Percentiles rank a stretch among this genome's conserved stretches.
These are phyloP conservation scores for Falco naumanni DNA, from an alignment of 2,797 vertebrate genomes.

Conservation along the genomic window DNA sequence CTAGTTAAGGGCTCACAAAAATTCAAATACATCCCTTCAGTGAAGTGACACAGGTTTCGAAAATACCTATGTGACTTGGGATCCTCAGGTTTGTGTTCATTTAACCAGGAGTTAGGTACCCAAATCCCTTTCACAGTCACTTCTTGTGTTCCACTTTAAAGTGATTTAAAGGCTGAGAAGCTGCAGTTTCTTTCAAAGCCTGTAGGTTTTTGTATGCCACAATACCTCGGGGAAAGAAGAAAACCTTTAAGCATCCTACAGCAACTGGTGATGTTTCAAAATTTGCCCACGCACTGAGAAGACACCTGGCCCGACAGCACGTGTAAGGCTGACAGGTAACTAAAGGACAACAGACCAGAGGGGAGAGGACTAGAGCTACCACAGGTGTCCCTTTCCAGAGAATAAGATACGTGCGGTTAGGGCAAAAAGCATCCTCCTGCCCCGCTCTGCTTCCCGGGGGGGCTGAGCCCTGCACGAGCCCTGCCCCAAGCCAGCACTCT, in stretches of 20 bases:
- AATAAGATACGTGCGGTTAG: fast-evolving
- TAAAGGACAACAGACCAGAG: neutral
- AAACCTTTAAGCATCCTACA: neutral
- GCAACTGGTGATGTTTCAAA: fast-evolving
- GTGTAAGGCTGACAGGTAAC: fast-evolving
- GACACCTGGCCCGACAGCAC: neutral
- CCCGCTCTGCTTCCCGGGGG: neutral
- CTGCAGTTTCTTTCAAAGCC: neutral
- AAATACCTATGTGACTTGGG: fast-evolving
- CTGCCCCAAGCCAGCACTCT: neutral
- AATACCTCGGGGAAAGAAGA: neutral
- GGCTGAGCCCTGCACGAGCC: neutral
- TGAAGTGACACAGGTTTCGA: neutral
- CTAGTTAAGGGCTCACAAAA: neutral
- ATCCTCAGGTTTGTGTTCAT: too few relatives aligned
- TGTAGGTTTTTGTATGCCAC: neutral
- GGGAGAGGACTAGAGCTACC: neutral
- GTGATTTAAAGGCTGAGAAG: neutral
- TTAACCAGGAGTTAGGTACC: too few relatives aligned
- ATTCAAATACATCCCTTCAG: neutral
- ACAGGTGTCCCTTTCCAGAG: neutral
- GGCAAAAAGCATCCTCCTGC: neutral
- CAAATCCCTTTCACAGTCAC: too few relatives aligned
- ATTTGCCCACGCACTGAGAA: neutral
- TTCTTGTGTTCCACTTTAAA: neutral